These are phyloP conservation scores for Pinctada fucata DNA, from an alignment of 2,888 invertebrate genomes.

Conservation along the genomic window DNA sequence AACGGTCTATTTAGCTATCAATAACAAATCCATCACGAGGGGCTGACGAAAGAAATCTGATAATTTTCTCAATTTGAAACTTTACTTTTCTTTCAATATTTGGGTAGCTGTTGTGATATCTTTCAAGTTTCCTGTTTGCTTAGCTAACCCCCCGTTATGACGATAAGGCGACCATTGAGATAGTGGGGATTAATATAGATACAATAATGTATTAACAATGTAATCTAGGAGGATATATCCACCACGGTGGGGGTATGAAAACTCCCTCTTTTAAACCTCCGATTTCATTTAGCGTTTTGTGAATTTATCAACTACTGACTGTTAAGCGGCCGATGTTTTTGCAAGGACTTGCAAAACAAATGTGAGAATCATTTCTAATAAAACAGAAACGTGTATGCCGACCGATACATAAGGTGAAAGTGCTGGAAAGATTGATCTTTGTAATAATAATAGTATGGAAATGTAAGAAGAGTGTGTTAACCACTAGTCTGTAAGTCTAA, in stretches of 20 bases:
- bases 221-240: not conserved
- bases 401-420: too few relatives aligned
- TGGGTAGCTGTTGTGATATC: constrained; percentile 23
- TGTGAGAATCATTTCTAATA: too few relatives aligned
- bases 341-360: too few relatives aligned
- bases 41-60: not conserved
- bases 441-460: too few relatives aligned
- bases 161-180: constrained; percentile 26
- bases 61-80: not conserved
- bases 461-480: too few relatives aligned
- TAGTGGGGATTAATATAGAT: constrained; percentile 10
- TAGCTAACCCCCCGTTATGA: constrained; percentile 18
- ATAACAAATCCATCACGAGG: not conserved
- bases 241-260: not conserved
- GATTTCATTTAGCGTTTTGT: constrained; percentile 14
- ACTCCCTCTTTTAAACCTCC: not conserved
- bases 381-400: too few relatives aligned
- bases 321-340: too few relatives aligned
- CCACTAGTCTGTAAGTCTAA: too few relatives aligned
- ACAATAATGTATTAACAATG: not conserved
- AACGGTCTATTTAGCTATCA: not conserved
- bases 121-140: constrained; percentile 26
- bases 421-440: too few relatives aligned
- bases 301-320: not conserved
- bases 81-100: not conserved